These are phyloP conservation scores for Catharus fuscescens DNA, from an alignment of 2,113 vertebrate species.

Conservation along the genomic window DNA sequence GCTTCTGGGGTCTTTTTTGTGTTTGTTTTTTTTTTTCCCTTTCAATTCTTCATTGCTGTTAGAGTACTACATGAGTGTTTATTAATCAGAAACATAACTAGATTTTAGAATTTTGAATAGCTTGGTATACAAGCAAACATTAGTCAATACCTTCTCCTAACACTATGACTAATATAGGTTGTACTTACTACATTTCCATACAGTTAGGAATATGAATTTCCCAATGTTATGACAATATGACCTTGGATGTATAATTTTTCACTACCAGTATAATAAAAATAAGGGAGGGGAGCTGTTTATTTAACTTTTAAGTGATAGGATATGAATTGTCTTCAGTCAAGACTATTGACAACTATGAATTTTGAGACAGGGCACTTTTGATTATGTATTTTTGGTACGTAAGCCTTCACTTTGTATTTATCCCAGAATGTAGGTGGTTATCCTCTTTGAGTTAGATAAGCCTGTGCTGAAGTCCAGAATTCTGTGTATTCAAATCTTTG, in stretches of 20 bases:
- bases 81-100: not conserved
- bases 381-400: not conserved
- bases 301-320: not conserved
- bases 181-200: not conserved
- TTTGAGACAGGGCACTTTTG: not conserved
- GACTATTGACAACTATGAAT: not conserved
- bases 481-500: conserved; percentile 83
- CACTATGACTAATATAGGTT: not conserved
- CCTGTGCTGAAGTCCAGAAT: conserved; percentile 86
- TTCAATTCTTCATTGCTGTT: not conserved
- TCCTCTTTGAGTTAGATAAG: conserved; percentile 81
- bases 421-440: conserved; percentile 82
- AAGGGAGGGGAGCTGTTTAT: not conserved
- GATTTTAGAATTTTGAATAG: not conserved
- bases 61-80: not conserved
- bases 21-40: too few species aligned
- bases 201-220: not conserved
- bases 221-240: not conserved
- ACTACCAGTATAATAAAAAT: not conserved
- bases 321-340: not conserved
- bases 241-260: not conserved
- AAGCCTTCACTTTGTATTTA: not conserved
- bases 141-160: not conserved
- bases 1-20: not conserved
- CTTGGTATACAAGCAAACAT: not conserved